These are phyloP conservation scores for Bombyx huttoni DNA, from an alignment of 2,888 invertebrate genomes.

Conservation along the genomic window DNA sequence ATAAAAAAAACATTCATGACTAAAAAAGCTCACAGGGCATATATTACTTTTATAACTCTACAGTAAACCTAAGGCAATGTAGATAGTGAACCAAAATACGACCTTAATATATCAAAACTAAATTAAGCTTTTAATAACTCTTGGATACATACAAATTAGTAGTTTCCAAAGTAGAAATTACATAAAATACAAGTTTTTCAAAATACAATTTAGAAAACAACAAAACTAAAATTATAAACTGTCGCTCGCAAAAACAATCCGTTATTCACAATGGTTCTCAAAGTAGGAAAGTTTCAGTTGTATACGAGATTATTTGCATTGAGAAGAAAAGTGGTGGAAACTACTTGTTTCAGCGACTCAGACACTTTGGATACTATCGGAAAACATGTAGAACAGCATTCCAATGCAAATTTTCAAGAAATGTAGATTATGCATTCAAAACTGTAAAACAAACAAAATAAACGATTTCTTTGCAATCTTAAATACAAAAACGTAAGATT, in stretches of 20 bases:
- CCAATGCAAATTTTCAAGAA: constrained; percentile 32
- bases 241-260: not conserved
- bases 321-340: constrained; percentile 35
- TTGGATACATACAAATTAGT: no score
- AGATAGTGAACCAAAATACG: no score
- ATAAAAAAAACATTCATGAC: no score
- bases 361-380: constrained; percentile 17
- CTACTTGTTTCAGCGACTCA: constrained; percentile 27
- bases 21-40: no score
- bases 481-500: no score
- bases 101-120: no score
- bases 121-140: no score
- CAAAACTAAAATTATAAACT: not conserved
- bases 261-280: constrained; percentile 38
- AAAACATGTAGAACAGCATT: constrained; percentile 36
- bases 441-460: no score
- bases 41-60: no score
- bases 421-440: not conserved
- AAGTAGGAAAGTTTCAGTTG: constrained; percentile 30
- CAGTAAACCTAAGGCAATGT: no score
- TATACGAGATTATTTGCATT: constrained; percentile 48
- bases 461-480: no score
- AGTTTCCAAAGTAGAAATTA: not conserved
- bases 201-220: not conserved
- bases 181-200: not conserved